These are phyloP conservation scores for Brenthis ino DNA, from an alignment of 2,888 invertebrate genomes.

Conservation along the genomic window DNA sequence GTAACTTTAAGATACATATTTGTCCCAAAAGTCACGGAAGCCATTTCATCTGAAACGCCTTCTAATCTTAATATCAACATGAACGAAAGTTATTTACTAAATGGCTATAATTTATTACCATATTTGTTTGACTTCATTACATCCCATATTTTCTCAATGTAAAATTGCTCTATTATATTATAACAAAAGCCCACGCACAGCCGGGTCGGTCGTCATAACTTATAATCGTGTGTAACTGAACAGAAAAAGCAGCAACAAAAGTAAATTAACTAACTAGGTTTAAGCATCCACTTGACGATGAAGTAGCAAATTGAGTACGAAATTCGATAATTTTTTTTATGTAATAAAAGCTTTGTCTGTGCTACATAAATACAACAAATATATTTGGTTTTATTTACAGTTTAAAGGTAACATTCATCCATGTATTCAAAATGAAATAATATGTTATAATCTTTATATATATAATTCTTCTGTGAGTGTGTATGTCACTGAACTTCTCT, in stretches of 20 bases:
- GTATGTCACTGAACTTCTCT: too few relatives aligned
- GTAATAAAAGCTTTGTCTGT: slow-evolving; percentile 18
- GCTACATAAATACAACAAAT: slow-evolving; percentile 10
- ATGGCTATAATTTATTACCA: slow-evolving; percentile 14
- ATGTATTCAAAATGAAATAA: not conserved
- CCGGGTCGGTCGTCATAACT: slow-evolving; percentile 4
- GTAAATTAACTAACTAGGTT: slow-evolving; percentile 46
- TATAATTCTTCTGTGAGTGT: too few relatives aligned
- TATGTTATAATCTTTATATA: too few relatives aligned
- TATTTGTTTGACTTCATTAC: slow-evolving; percentile 11
- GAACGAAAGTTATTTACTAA: slow-evolving; percentile 5
- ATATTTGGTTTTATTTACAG: too few relatives aligned
- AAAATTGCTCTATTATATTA: not conserved
- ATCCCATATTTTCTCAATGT: not conserved
- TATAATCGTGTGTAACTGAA: slow-evolving; percentile 37
- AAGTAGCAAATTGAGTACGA: slow-evolving; percentile 42
- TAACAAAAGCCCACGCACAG: slow-evolving; percentile 2
- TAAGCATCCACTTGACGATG: slow-evolving; percentile 45
- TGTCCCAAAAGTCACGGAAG: slow-evolving; percentile 39
- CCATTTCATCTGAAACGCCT: slow-evolving; percentile 36
- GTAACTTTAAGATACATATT: slow-evolving; percentile 42
- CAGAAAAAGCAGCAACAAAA: slow-evolving; percentile 41
- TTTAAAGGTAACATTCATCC: too few relatives aligned
- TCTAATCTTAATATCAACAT: slow-evolving; percentile 31
- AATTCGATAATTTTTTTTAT: slow-evolving; percentile 35